Conservation (phyloP, 2,888 invertebrate species). For the Deroplatys truncata region DNA sequence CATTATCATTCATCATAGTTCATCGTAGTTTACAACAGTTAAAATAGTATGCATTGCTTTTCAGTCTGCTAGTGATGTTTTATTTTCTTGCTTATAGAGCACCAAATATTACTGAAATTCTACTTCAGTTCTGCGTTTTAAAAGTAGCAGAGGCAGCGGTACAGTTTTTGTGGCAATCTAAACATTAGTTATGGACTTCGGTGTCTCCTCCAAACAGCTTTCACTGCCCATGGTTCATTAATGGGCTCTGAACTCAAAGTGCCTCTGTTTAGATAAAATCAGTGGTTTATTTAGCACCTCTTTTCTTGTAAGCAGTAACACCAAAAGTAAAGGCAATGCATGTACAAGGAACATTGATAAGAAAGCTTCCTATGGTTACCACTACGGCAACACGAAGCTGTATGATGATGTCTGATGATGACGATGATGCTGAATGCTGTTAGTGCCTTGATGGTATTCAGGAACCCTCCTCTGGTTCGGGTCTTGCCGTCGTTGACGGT, state of each 20-base stretch:
- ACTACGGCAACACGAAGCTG: neutral
- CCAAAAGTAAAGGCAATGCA: neutral
- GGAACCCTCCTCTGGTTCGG: neutral
- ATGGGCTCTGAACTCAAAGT: too few species aligned
- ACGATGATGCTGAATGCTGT: neutral
- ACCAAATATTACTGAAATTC: neutral
- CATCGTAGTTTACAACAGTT: neutral
- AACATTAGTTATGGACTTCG: too few species aligned
- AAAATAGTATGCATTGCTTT: neutral
- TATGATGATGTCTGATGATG: neutral
- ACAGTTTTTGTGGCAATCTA: too few species aligned
- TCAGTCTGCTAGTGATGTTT: neutral
- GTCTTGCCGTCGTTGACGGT: neutral
- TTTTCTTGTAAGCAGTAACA: neutral
- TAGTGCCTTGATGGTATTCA: neutral
- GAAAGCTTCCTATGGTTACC: neutral
- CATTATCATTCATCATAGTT: neutral
- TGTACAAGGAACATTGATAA: neutral
- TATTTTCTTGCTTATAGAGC: neutral
- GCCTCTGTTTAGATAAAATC: too few species aligned
- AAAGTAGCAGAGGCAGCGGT: too few species aligned
- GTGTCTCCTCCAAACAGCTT: too few species aligned
- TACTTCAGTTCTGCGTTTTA: neutral
- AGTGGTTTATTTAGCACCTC: neutral
- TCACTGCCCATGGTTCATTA: too few species aligned